These are phyloP conservation scores for Lerista edwardsae DNA, from an alignment of 2,797 vertebrate species.

Conservation along the genomic window DNA sequence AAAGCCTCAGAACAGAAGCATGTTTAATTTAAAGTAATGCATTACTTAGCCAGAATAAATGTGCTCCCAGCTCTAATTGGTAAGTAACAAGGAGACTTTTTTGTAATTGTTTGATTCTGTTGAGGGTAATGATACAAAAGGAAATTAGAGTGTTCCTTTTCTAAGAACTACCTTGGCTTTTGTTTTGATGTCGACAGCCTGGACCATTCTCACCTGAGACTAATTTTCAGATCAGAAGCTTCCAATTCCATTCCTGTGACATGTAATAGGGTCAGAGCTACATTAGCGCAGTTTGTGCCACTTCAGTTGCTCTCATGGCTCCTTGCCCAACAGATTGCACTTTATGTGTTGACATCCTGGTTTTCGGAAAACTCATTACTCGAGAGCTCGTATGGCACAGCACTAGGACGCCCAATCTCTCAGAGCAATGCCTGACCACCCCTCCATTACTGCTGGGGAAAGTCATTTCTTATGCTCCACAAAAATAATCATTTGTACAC, in stretches of 20 bases:
- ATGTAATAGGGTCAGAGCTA: background rate
- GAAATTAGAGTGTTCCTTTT: background rate
- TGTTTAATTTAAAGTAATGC: slow-evolving; percentile 12
- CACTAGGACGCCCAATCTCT: background rate
- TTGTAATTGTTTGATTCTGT: background rate
- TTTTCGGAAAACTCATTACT: background rate
- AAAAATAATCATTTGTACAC: too few relatives aligned
- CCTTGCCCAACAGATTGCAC: background rate
- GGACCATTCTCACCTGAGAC: background rate
- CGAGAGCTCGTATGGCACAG: too few relatives aligned
- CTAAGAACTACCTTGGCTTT: background rate
- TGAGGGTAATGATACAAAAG: background rate
- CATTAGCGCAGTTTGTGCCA: background rate
- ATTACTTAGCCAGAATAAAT: slow-evolving; percentile 3
- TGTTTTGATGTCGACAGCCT: background rate
- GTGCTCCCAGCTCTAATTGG: background rate
- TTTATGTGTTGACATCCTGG: background rate
- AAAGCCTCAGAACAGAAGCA: slow-evolving; percentile 12
- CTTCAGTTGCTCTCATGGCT: background rate
- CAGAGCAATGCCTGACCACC: background rate
- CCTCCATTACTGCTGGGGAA: background rate
- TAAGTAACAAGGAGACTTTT: background rate
- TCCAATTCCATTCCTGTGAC: background rate
- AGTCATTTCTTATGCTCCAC: too few relatives aligned
- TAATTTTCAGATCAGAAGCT: background rate